Evolutionary conservation across 2,797 vertebrate species (phyloP).

Genomic region (Thaleichthys pacificus): DNA sequence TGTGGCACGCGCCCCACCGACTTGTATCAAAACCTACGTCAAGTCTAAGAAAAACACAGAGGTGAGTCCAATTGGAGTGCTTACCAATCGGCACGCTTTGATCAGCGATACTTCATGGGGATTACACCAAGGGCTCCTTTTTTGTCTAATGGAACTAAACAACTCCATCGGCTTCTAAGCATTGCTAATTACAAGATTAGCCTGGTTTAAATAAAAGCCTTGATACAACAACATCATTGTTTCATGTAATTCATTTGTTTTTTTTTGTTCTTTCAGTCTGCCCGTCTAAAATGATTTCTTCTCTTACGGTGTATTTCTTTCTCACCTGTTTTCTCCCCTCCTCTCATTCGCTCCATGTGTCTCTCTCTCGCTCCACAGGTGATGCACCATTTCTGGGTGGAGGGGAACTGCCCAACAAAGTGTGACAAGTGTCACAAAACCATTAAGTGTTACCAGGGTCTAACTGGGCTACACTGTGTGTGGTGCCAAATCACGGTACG

Average conservation of each 20-base stretch:
- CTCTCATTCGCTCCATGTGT: conserved; percentile 44
- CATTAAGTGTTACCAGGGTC: conserved; percentile 94
- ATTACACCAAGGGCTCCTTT: conserved; percentile 56
- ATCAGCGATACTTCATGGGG: conserved; percentile 47
- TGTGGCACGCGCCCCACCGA: conserved; percentile 85
- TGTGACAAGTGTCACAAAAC: conserved; percentile 97
- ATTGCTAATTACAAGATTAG: conserved; percentile 60
- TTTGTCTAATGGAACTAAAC: conserved; percentile 58
- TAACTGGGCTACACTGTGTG: conserved; percentile 93
- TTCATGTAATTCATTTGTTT: not conserved
- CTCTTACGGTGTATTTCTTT: conserved; percentile 24
- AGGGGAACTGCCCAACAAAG: conserved; percentile 93
- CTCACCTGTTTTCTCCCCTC: conserved; percentile 34
- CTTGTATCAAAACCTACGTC: conserved; percentile 93
- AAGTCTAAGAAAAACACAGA: conserved; percentile 94
- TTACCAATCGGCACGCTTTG: conserved; percentile 58
- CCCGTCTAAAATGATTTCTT: conserved; percentile 5
- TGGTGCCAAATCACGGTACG: conserved; percentile 96
- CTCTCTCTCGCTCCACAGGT: conserved; percentile 72
- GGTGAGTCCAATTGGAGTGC: conserved; percentile 79
- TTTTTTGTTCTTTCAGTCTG: conserved; percentile 7
- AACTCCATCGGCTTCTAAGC: conserved; percentile 57
- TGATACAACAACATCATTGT: conserved; percentile 16
- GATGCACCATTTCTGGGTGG: conserved; percentile 96
- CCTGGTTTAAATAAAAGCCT: conserved; percentile 45